phyloP scores from a whole-genome alignment of 2,113 vertebrate species.

The Acinonyx jubatus region DNA sequence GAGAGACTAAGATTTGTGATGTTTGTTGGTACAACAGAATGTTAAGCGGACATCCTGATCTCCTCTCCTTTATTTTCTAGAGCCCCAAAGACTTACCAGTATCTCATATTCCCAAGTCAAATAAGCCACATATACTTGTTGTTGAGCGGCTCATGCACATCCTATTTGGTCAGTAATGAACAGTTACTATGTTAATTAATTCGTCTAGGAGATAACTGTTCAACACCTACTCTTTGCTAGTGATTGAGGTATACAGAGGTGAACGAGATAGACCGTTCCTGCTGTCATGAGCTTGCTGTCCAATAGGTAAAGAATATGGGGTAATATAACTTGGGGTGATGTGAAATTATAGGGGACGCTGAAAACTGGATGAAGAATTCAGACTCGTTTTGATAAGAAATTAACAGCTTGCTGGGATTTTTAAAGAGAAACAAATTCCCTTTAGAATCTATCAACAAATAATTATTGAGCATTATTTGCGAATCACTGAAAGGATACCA shows the following conservation, averaged over 20 bases:
- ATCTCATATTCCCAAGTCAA: neutral
- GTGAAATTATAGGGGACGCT: neutral
- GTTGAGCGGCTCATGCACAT: neutral
- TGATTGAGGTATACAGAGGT: neutral
- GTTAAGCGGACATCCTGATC: neutral
- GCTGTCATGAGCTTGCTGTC: neutral
- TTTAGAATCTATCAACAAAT: neutral
- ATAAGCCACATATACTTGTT: neutral
- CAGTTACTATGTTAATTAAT: neutral
- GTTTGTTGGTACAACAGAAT: neutral
- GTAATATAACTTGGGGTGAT: neutral
- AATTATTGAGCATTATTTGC: neutral
- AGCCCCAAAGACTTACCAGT: neutral
- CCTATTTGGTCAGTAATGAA: neutral
- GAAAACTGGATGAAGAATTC: neutral
- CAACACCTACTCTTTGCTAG: neutral
- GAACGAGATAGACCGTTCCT: neutral
- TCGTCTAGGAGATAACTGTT: neutral
- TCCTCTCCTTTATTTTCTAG: neutral
- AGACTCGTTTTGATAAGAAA: neutral
- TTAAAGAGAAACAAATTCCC: neutral
- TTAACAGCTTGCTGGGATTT: neutral
- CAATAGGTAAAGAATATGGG: neutral
- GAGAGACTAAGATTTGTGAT: neutral
- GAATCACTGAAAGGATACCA: neutral